Conservation (phyloP, 2,797 vertebrate species). For the Muscicapa striata region DNA sequence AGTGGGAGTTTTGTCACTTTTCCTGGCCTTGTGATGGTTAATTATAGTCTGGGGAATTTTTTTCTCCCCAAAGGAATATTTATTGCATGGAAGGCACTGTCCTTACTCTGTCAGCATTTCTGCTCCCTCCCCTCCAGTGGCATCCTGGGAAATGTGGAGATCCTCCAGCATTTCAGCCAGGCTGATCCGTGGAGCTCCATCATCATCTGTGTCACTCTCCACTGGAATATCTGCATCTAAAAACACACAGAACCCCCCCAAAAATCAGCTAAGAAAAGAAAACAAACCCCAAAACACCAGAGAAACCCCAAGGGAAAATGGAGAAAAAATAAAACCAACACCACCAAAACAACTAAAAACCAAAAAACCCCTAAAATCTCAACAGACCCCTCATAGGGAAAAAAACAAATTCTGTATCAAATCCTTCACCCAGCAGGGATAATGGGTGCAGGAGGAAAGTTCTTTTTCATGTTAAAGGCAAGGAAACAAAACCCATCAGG, state of each 20-base stretch:
- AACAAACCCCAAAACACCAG: not conserved
- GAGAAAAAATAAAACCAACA: no score
- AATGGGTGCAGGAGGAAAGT: not conserved
- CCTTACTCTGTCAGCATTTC: conserved; percentile 88
- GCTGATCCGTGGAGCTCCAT: conserved; percentile 89
- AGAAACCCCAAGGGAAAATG: not conserved
- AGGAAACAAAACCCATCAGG: not conserved
- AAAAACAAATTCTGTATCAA: not conserved
- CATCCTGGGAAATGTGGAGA: conserved; percentile 88
- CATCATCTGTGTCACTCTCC: conserved; percentile 95
- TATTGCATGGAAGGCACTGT: not conserved
- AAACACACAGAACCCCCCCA: not conserved
- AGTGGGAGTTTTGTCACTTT: not conserved
- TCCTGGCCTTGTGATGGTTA: not conserved
- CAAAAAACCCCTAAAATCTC: not conserved
- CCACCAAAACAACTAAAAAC: accelerated
- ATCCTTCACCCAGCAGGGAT: not conserved
- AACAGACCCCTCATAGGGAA: not conserved
- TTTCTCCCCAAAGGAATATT: not conserved
- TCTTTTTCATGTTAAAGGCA: not conserved
- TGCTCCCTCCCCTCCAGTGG: conserved; percentile 91
- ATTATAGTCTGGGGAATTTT: not conserved
- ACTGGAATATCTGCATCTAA: conserved; percentile 88
- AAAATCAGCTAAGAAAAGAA: not conserved
- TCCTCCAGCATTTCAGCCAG: conserved; percentile 97